phyloP scores from a whole-genome alignment of 2,888 invertebrate genomes.

The Nephrocerus scutellatus region DNA sequence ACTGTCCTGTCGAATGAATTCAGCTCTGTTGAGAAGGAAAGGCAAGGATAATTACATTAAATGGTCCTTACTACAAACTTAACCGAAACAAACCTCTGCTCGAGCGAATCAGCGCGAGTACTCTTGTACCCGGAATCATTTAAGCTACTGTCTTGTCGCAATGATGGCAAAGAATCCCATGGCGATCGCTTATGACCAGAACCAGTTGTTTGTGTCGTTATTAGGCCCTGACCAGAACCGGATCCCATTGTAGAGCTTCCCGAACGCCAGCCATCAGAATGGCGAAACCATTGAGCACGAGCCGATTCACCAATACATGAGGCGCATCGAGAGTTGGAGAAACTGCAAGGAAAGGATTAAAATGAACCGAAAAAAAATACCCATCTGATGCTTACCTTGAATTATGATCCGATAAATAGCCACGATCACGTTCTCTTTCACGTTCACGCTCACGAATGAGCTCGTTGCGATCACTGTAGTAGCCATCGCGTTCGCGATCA shows the following conservation, averaged over 20 bases:
- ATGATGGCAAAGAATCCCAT: conserved; percentile 80
- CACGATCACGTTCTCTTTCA: conserved; percentile 61
- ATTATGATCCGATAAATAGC: conserved; percentile 72
- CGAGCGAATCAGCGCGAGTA: conserved; percentile 77
- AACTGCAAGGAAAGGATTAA: neutral
- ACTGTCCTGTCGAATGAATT: conserved; percentile 84
- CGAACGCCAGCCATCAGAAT: conserved; percentile 81
- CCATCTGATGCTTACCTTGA: conserved; percentile 52
- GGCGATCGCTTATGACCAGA: conserved; percentile 66
- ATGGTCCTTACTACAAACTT: neutral
- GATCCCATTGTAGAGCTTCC: conserved; percentile 65
- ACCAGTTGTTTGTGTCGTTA: conserved; percentile 46
- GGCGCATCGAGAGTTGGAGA: conserved; percentile 64
- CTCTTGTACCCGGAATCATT: conserved; percentile 84
- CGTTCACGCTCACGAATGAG: conserved; percentile 69
- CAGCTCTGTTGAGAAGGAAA: conserved; percentile 54
- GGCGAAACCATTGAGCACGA: conserved; percentile 82
- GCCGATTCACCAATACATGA: conserved; percentile 86
- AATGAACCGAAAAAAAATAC: no score
- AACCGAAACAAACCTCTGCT: conserved; percentile 60
- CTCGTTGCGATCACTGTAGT: conserved; percentile 84
- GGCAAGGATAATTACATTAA: neutral
- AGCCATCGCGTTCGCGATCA: conserved; percentile 70
- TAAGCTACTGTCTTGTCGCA: conserved; percentile 77
- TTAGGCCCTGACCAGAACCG: conserved; percentile 50